Percentiles rank a stretch among this genome's conserved stretches.
Conservation (phyloP, 2,888 invertebrate genomes). For the Synanthedon andrenaeformis region DNA sequence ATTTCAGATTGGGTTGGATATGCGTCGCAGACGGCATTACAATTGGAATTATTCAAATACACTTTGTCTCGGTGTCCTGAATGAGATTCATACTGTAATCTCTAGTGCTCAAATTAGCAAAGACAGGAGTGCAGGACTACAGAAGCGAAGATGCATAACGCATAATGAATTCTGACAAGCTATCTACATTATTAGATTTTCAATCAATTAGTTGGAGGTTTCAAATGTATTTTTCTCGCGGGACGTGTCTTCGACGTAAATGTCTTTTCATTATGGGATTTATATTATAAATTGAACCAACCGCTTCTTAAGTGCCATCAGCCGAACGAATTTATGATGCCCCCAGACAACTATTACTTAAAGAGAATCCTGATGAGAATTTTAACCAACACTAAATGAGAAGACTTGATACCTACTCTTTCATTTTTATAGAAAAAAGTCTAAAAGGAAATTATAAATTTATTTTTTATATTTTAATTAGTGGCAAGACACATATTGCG, state of each 20-base stretch:
- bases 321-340: constrained; percentile 4
- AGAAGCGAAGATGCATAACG: too few relatives aligned
- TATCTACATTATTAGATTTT: too few relatives aligned
- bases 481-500: not conserved
- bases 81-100: too few relatives aligned
- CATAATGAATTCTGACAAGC: too few relatives aligned
- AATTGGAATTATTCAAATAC: too few relatives aligned
- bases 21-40: too few relatives aligned
- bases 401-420: too few relatives aligned
- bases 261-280: not conserved
- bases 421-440: too few relatives aligned
- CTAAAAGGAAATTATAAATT: not conserved
- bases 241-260: not conserved
- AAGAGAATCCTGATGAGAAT: not conserved
- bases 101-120: too few relatives aligned
- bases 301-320: not conserved
- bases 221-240: not conserved
- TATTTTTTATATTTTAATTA: not conserved
- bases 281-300: not conserved
- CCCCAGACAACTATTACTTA: constrained; percentile 6
- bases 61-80: too few relatives aligned
- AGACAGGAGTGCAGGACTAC: too few relatives aligned
- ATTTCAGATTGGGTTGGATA: too few relatives aligned
- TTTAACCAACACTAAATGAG: not conserved
- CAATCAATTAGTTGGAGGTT: not conserved